These are phyloP conservation scores for Erinaceus europaeus DNA, from an alignment of 2,113 vertebrate species.

Conservation along the genomic window DNA sequence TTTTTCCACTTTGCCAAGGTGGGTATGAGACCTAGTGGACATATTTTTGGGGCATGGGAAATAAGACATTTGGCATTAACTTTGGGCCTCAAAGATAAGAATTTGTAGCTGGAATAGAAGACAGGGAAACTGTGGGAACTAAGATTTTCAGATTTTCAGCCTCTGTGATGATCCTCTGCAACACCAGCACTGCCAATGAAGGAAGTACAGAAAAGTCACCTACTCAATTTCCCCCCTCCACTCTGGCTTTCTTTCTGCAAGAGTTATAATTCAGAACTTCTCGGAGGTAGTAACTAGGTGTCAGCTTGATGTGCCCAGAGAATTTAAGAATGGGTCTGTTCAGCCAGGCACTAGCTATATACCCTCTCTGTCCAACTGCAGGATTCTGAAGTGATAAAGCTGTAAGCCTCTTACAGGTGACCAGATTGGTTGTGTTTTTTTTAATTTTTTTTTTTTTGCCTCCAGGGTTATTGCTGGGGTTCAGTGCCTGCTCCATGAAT, in stretches of 20 bases:
- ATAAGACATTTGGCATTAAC: background rate
- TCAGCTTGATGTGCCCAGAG: background rate
- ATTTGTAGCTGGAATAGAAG: slow-evolving; percentile 17
- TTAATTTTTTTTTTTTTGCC: too few relatives aligned
- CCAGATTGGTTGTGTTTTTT: too few relatives aligned
- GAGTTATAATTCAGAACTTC: background rate
- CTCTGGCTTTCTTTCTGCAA: background rate
- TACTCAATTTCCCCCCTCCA: background rate
- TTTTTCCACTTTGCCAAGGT: slow-evolving; percentile 25
- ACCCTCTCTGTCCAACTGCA: background rate
- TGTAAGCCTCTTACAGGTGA: background rate
- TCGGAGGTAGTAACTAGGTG: background rate
- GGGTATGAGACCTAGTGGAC: background rate
- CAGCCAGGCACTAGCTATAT: background rate
- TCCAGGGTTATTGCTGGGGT: too few relatives aligned
- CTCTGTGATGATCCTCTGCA: background rate
- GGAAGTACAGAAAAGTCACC: background rate
- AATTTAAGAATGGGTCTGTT: background rate
- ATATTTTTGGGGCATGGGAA: background rate
- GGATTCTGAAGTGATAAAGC: background rate
- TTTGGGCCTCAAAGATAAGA: background rate
- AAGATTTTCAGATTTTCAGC: background rate
- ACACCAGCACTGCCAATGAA: background rate
- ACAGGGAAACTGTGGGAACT: background rate
- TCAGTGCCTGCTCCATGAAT: too few relatives aligned